Evolutionary conservation across 2,113 vertebrate species (phyloP), one percentile per base, ranked within the genome.

Genomic region (Cyrtonyx montezumae): DNA sequence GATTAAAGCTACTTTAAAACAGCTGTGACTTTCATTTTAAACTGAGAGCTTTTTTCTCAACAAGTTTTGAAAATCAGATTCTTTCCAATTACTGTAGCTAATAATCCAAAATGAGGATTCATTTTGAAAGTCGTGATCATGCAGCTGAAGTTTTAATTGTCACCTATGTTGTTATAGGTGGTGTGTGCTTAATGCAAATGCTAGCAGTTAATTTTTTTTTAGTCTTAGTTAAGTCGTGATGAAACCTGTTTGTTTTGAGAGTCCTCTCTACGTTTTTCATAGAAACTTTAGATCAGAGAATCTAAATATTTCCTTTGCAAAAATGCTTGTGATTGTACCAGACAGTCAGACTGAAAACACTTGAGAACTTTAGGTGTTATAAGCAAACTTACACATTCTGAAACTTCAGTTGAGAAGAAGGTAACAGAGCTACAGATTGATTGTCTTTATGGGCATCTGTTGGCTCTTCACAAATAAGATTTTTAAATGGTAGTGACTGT

Each of bases 91-190:
- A 20, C 9, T 73, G n/a, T 58, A 93, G 23, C 32, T 93, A 87
- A 75, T 40, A 36, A 79, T 42, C 20, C 18, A 42, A 40, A 73
- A 56, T 81, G 14, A 18, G 18, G 13, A 76, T 67, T 56, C 5
- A 22, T 0, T 5, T 70, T 37, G 18, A 81, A 86, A 74, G 89
- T 25, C 1, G 11, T 53, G 22, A 36, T 62, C 7, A 11, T 32
- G n/a, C 9, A 71, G 15, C 15, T 87, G 40, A 40, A 53, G 73
- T 92, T 82, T 65, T 49, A 49, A 26, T 53, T 84, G 23, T 78
- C 4, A 13, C 0, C 5, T 11, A 0, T 78, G 5, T 26, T 49
- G 3, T 67, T 87, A n/a, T 15, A 67, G 34, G 11, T 49, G 10
- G 36, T n/a, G 9, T 55, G 16, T 63, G 48, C 51, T 85, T 90